Base-by-base conservation (phyloP, 92 coral and sea anemone species). In the Parazoanthus swiftii region DNA sequence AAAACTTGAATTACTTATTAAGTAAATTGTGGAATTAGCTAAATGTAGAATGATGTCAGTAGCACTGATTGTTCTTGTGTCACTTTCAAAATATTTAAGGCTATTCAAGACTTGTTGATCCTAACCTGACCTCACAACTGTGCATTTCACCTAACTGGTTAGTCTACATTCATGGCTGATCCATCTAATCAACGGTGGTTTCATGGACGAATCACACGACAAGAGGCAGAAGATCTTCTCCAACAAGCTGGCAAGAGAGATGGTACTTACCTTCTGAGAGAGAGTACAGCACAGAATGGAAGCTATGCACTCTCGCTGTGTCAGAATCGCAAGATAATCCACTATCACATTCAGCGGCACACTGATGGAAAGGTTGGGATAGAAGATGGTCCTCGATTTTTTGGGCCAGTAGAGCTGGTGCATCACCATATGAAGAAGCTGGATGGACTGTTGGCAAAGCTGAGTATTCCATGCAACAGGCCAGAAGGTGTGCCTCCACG, bases 291-390 rank as follows among this genome's bases (percentile, higher is more conserved):
- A 21, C 96, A 96, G 56, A 90, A 93, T 13, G 96, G 97, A 29
- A 95, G 99, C 88, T 97, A 91, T 89, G 99, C 99, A 50, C 94
- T 97, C 23, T 97, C 99, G 18, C 80, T 97, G 95, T 97, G 98
- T 80, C 91, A 92, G 59, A 94, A 94, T 79, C 86, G 80, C 87
- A 91, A 92, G 48, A 85, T 97, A 14, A 97, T 97, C 43, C 99
- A 97, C 88, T 97, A 97, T 85, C 98, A 97, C 85, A 94, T 96
- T 58, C 97, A 95, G 81, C 91, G 96, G 36, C 98, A 94, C 59
- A n/a, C 95, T 26, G 98, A 97, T 63, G 99, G 99, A 0, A 90
- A 88, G 76, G 94, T 94, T 9, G 97, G 97, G 20, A 97, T 97
- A 23, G 98, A 97, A 79, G 99, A 97, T 90, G 99, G 99, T 0